Percentiles rank a stretch among this genome's conserved stretches.
Evolutionary conservation across 37 sponge, comb jelly and placozoan species (phyloP).

Genomic region (Eunapius fragilis): DNA sequence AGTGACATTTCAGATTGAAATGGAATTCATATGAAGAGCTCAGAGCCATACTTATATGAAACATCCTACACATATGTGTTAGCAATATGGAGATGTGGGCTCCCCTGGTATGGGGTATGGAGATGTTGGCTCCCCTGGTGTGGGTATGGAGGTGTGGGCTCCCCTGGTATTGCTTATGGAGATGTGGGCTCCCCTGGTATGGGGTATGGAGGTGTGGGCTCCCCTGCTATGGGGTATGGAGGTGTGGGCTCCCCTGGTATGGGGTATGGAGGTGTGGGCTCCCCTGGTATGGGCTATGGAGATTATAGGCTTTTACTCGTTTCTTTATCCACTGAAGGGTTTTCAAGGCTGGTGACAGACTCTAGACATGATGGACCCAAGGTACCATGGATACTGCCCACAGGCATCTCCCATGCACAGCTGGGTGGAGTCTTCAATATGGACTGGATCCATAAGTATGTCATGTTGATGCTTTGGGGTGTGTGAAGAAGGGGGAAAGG

Average conservation of each 20-base stretch:
- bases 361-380: conserved; percentile 67
- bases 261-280: neutral
- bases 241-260: neutral
- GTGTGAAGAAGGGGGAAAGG: neutral
- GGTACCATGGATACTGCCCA: conserved; percentile 82
- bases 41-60: no score
- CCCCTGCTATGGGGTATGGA: neutral
- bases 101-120: neutral
- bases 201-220: neutral
- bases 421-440: conserved; percentile 85
- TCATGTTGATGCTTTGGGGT: no score
- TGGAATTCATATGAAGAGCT: no score
- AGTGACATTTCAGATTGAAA: no score
- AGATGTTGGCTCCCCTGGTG: neutral
- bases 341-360: conserved; percentile 77
- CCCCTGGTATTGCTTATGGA: neutral
- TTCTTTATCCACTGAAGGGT: conserved; percentile 49
- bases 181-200: neutral
- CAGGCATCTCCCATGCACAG: conserved; percentile 64
- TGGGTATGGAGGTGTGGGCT: no score
- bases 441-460: conserved; percentile 89
- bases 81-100: neutral
- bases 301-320: no score
- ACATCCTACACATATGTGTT: no score
- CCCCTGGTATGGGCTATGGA: neutral